Percentiles rank a stretch among this genome's conserved stretches.
Evolutionary conservation across 2,113 vertebrate species (phyloP).

Genomic region (Calidris pygmaea): DNA sequence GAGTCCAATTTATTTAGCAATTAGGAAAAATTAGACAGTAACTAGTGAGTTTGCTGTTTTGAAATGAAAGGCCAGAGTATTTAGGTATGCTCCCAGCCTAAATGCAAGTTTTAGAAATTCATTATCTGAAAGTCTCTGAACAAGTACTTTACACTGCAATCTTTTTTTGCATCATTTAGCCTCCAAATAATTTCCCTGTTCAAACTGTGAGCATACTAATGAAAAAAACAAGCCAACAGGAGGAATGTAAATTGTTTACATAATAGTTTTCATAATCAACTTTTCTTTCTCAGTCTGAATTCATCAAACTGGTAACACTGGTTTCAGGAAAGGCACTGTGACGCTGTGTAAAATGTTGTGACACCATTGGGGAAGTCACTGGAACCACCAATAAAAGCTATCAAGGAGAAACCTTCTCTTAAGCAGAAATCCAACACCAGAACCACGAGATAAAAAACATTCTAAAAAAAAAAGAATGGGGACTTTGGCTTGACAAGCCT

Average conservation of each 20-base stretch:
- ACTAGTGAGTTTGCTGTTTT: not conserved
- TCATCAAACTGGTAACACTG: not conserved
- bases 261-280: not conserved
- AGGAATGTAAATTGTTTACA: not conserved
- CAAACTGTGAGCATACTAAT: not conserved
- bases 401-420: not conserved
- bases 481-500: not conserved
- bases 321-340: not conserved
- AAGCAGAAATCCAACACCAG: not conserved
- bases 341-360: not conserved
- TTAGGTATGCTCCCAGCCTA: not conserved
- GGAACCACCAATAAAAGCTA: not conserved
- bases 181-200: not conserved
- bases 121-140: not conserved
- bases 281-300: not conserved
- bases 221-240: not conserved
- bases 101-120: not conserved
- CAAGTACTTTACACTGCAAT: not conserved
- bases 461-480: not conserved
- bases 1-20: slow-evolving; percentile 3
- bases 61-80: not conserved
- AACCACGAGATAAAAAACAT: not conserved
- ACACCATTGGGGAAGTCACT: not conserved
- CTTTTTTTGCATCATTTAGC: not conserved
- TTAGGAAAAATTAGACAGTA: not conserved